Evolutionary conservation across 92 coral and sea anemone genomes (phyloP), one percentile per base, ranked within the genome.

Genomic region (Metridium senile): DNA sequence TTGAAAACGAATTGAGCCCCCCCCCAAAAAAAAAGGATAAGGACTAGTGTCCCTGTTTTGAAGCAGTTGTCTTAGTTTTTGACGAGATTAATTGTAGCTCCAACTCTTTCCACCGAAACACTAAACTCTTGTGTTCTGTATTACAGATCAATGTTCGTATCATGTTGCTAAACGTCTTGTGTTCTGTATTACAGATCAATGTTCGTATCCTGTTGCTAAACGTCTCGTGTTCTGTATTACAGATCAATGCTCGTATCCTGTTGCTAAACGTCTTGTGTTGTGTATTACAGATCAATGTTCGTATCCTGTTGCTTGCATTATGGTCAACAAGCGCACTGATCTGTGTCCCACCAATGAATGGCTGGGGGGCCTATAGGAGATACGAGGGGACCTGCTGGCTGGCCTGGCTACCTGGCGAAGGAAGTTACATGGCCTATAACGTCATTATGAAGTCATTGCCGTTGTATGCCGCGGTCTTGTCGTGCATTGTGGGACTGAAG

Each of bases 381-480:
- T 63, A 2, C 23, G 69, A 63, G 10, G 69, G 43, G 8, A 63
- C 69, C 3, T 63, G 69, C 27, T 63, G 69, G 69, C 69, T 63
- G 29, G 69, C 69, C 27, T 63, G 69, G 69, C 16, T 63, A 30
- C 69, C 69, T 63, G 16, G 22, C n/a, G 31, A 63, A 16, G 18
- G 31, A 28, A 20, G 43, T 16, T 29, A 28, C 45, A 63, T 63
- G 33, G 39, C 31, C 45, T 63, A 63, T 63, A 63, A 63, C 26
- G 45, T 63, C 45, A 28, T 59, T 1, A 19, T 28, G 1, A 31
- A 35, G n/a, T 1, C 23, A 13, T 30, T 63, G 22, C 65, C 39
- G 28, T 11, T 63, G 39, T 1, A 2, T 30, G 45, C 45, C 2
- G 69, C 45, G 6, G 45, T 28, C 1, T 13, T 13, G 1, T 31